Evolutionary conservation across 2,797 vertebrate species (phyloP), one percentile per base, ranked within the genome.

Genomic region (Sardinella longiceps): DNA sequence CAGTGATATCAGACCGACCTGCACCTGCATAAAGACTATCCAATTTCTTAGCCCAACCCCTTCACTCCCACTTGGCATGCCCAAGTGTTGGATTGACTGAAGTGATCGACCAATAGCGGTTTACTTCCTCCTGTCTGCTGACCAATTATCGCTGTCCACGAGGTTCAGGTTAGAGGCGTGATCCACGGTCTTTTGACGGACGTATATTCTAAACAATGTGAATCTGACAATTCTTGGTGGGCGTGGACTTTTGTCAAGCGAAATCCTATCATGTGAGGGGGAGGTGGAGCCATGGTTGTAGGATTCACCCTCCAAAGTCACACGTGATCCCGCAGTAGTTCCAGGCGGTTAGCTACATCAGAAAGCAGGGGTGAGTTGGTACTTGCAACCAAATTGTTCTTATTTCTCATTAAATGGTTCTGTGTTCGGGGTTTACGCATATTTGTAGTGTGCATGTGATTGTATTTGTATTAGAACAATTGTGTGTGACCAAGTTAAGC

Each of bases 71-170:
- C 66, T 37, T 37, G 14, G 14, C 33, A 18, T 33, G 12, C 66
- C 53, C 66, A 74, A 74, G 66, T 15, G 11, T 9, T 18, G 70
- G 20, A 53, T 28, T 0, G 63, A 74, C 25, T 58, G 14, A 50
- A 9, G 14, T n/a, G 30, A 48, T 43, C 74, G 80, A 12, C 94
- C 94, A 95, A 95, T 95, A 85, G 89, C 81, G 7, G 1, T 43
- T 1, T 45, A 86, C 56, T 91, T 93, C 93, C 92, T 30, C 46
- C 84, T 70, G 5, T 50, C 3, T 66, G 33, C 85, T 2, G 86
- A 51, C 95, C 93, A 95, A 95, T 95, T 92, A 90, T 1, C 50
- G 92, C 93, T 88, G 93, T 96, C 95, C 95, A 96, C 95, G 95
- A 95, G 91, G 91, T 94, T 90, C 91, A 91, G 92, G 87, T 92